Conservation (phyloP, 2,888 invertebrate species). For the Cephus sareptanus region DNA sequence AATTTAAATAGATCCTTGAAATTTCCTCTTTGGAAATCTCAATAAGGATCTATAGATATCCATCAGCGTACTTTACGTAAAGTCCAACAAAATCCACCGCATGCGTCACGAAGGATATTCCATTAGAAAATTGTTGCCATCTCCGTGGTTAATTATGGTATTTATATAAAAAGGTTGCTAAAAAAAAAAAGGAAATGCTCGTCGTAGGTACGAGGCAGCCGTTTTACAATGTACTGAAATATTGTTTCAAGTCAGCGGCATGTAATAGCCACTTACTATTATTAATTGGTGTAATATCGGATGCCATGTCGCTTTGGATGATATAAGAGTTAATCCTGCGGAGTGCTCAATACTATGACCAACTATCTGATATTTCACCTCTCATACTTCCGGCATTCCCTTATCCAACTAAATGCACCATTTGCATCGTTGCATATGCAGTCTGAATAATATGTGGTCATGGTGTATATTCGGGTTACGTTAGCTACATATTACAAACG, state of each 20-base stretch:
- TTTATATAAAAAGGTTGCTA: background rate
- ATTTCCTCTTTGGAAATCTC: background rate
- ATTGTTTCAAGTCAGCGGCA: background rate
- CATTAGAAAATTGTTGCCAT: background rate
- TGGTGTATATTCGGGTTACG: conserved; percentile 23
- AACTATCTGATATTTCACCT: background rate
- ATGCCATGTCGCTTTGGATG: conserved; percentile 18
- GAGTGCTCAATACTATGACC: conserved; percentile 18
- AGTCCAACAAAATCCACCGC: too few species aligned
- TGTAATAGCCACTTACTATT: conserved; percentile 22
- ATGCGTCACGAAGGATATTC: background rate
- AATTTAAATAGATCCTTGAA: background rate
- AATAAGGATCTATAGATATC: background rate
- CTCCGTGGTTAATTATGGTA: background rate
- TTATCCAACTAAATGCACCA: background rate
- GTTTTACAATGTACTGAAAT: background rate
- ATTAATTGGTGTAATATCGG: conserved; percentile 30
- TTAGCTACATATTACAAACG: conserved; percentile 9
- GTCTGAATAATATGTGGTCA: conserved; percentile 26
- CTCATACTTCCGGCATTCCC: background rate
- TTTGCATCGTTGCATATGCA: conserved; percentile 32
- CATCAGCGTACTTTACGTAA: too few species aligned
- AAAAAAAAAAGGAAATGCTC: background rate
- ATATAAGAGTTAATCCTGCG: conserved; percentile 34
- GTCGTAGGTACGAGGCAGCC: background rate